A percentile compares a stretch with the other conserved stretches of the same genome.
Evolutionary conservation across 2,113 vertebrate species (phyloP).

Genomic region (Prinia subflava): DNA sequence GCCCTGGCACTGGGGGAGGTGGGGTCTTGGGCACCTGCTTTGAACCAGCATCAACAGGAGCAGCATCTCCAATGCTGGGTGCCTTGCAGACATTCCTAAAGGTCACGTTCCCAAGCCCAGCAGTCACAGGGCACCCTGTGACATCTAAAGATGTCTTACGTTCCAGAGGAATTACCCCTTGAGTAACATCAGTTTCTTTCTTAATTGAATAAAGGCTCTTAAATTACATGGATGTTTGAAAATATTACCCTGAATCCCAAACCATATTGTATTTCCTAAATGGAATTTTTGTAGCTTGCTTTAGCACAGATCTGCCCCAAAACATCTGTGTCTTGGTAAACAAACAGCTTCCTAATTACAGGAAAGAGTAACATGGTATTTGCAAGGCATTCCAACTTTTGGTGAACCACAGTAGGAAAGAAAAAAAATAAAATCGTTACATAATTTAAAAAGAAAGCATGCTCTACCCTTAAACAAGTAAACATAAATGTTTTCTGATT

Average conservation of each 20-base stretch:
- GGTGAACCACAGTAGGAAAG: not conserved
- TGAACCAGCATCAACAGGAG: not conserved
- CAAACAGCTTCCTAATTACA: not conserved
- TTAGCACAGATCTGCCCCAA: not conserved
- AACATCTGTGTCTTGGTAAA: not conserved
- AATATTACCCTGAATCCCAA: not conserved
- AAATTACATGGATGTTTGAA: not conserved
- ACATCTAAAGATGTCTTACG: not conserved
- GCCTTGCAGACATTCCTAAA: not conserved
- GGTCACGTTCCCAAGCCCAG: not conserved
- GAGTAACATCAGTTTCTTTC: not conserved
- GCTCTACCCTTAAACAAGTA: not conserved
- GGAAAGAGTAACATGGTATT: not conserved
- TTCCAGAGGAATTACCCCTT: not conserved
- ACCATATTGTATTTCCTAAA: not conserved
- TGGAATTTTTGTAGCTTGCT: not conserved
- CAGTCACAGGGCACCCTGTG: fast-evolving
- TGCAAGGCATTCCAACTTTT: not conserved
- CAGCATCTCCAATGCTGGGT: fast-evolving
- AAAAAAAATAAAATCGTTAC: not conserved
- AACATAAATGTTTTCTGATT: not conserved
- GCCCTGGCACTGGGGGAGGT: not conserved
- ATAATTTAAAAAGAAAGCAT: not conserved
- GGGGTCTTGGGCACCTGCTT: not conserved
- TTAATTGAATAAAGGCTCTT: not conserved